Conservation (phyloP, 2,797 vertebrate species). For the Selene dorsalis region DNA sequence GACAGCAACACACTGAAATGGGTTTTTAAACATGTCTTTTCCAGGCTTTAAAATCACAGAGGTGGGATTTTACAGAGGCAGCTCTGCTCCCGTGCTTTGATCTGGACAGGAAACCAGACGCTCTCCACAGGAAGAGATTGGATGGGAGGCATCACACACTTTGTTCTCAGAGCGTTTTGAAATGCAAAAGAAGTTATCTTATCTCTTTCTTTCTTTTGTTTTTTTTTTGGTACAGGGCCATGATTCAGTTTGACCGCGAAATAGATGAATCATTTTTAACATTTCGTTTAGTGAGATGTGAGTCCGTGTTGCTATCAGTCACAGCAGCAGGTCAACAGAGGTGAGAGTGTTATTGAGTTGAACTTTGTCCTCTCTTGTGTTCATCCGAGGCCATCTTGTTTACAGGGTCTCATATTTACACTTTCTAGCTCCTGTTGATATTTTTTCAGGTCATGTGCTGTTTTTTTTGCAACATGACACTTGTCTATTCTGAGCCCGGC, state of each 20-base stretch:
- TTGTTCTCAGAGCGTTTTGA: constrained; percentile 1
- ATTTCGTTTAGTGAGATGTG: constrained; percentile 1
- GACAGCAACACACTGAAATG: constrained; percentile 4
- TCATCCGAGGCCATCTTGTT: constrained; percentile 27
- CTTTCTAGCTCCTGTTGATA: constrained; percentile 19
- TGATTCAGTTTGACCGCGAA: constrained; percentile 1
- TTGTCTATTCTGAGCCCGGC: constrained; percentile 80
- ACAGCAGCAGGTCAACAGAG: background rate
- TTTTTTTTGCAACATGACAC: constrained; percentile 75
- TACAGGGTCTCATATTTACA: constrained; percentile 46
- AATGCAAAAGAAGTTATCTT: constrained; percentile 22
- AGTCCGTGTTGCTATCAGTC: background rate
- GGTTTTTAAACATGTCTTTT: constrained; percentile 33
- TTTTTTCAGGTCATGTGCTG: constrained; percentile 67
- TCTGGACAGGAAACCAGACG: constrained; percentile 68
- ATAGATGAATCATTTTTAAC: background rate
- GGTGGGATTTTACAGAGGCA: constrained; percentile 51
- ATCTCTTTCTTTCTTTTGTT: background rate
- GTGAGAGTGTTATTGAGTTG: constrained; percentile 28
- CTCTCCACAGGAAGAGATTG: constrained; percentile 57
- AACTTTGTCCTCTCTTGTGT: constrained; percentile 45
- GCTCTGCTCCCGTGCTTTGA: constrained; percentile 56
- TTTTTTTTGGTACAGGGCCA: background rate
- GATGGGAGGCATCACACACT: constrained; percentile 26
- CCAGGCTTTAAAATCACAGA: constrained; percentile 37